These are phyloP conservation scores for Brachyhypopomus gauderio DNA, from an alignment of 2,113 vertebrate species.

Conservation along the genomic window DNA sequence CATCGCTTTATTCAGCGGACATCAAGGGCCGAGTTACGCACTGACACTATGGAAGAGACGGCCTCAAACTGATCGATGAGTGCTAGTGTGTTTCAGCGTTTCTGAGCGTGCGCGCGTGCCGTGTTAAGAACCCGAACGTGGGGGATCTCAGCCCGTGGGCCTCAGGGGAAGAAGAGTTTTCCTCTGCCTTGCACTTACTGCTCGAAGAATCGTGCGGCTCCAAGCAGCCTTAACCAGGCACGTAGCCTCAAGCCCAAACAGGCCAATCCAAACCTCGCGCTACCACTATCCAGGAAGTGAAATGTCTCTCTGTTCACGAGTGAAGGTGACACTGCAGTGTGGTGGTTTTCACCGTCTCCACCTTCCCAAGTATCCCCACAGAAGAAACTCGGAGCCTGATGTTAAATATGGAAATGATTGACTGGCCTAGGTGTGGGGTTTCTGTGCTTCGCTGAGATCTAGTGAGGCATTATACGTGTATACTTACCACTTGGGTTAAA, in stretches of 20 bases:
- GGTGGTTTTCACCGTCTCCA: neutral
- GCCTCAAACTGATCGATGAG: constrained; percentile 45
- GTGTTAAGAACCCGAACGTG: constrained; percentile 17
- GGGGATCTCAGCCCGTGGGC: neutral
- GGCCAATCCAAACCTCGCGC: neutral
- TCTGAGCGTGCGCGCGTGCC: neutral
- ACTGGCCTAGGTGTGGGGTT: constrained; percentile 32
- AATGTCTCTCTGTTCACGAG: neutral
- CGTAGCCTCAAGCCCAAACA: constrained; percentile 8
- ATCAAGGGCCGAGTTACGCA: constrained; percentile 22
- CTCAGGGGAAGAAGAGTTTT: neutral
- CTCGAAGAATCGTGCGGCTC: constrained; percentile 4
- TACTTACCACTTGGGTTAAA: constrained; percentile 95
- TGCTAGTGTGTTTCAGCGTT: constrained; percentile 4
- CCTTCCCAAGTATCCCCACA: neutral
- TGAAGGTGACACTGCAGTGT: too few species aligned
- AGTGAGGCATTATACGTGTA: constrained; percentile 41
- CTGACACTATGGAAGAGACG: constrained; percentile 15
- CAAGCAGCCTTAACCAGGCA: constrained; percentile 23
- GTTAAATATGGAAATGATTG: constrained; percentile 9
- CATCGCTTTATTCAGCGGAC: constrained; percentile 8
- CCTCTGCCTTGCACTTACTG: constrained; percentile 4
- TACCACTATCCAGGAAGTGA: neutral
- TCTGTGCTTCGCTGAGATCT: constrained; percentile 43
- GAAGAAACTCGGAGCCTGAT: neutral